These are phyloP conservation scores for Microtus montanus DNA, from an alignment of 2,113 vertebrate species.

Conservation along the genomic window DNA sequence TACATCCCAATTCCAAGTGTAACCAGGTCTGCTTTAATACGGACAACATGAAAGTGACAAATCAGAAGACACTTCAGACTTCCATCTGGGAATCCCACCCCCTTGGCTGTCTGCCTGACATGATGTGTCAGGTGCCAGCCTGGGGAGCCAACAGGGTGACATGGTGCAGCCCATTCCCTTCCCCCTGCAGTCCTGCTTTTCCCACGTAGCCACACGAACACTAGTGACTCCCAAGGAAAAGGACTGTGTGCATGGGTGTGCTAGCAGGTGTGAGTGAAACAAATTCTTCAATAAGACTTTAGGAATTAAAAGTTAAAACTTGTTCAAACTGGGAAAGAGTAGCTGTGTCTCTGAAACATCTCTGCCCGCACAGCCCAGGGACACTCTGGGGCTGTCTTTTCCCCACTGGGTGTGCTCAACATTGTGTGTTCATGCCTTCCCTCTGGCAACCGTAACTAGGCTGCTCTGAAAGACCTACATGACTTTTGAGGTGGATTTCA, in stretches of 20 bases:
- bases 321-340: neutral
- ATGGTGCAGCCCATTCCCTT: neutral
- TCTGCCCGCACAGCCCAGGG: neutral
- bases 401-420: neutral
- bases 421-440: neutral
- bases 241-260: neutral
- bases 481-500: neutral
- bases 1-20: neutral
- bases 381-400: neutral
- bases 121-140: neutral
- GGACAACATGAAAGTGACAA: neutral
- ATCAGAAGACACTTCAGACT: neutral
- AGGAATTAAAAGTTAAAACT: neutral
- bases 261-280: neutral
- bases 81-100: neutral
- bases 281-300: neutral
- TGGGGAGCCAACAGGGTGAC: neutral
- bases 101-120: neutral
- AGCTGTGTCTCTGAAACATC: neutral
- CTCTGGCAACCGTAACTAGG: neutral
- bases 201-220: neutral
- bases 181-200: neutral
- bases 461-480: neutral
- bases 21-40: neutral
- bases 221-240: neutral